phyloP scores from a whole-genome alignment of 23 tunicate species.

The Oikopleura dioica region DNA sequence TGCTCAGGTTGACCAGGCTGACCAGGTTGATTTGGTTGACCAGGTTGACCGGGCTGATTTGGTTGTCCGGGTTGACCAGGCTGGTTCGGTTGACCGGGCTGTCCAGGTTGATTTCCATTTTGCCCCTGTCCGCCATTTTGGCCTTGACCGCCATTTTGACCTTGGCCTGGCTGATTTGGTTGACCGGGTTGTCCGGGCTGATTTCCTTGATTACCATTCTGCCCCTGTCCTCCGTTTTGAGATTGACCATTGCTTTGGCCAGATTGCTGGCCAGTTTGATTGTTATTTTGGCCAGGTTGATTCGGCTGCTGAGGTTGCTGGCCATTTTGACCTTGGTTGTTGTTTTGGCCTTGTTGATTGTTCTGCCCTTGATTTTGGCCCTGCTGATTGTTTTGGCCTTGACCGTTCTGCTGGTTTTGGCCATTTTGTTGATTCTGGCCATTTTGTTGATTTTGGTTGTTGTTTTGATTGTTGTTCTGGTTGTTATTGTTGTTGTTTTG shows the following conservation, averaged over 20 bases:
- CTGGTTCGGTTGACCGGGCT: background rate
- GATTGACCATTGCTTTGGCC: background rate
- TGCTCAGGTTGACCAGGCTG: too few relatives aligned
- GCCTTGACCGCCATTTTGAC: too few relatives aligned
- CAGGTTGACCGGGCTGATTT: background rate
- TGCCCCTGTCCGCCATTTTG: too few relatives aligned
- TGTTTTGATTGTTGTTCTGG: background rate
- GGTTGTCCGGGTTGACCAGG: background rate
- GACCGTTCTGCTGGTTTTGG: background rate
- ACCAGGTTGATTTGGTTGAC: background rate
- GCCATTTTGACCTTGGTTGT: background rate
- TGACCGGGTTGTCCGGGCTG: background rate
- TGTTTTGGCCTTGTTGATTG: background rate
- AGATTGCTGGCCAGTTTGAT: background rate
- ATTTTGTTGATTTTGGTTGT: background rate
- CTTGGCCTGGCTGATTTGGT: too few relatives aligned
- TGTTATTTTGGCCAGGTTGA: background rate
- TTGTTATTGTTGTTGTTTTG: background rate
- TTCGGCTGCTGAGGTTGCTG: background rate
- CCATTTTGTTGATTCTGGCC: too few relatives aligned
- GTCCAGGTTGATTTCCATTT: conserved; percentile 14
- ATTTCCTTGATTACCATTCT: background rate
- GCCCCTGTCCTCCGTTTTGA: background rate
- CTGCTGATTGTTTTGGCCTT: background rate
- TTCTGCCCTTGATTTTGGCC: background rate